Percentiles rank a stretch among this genome's conserved stretches.
Conservation (phyloP, 2,888 invertebrate genomes). For the Allygus modestus region DNA sequence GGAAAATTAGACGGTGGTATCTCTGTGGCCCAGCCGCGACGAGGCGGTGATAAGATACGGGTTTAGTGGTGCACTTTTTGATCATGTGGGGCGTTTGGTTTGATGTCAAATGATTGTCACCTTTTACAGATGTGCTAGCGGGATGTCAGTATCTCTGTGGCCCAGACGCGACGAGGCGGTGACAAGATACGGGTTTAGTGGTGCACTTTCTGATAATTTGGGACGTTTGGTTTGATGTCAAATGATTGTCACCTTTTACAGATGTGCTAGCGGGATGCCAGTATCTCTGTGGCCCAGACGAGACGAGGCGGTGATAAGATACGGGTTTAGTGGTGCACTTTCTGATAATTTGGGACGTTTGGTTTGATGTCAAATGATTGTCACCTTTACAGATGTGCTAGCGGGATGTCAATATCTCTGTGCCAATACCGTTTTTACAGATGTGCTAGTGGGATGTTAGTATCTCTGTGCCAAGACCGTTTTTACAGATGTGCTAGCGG, state of each 20-base stretch:
- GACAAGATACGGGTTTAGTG: not conserved
- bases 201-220: not conserved
- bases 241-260: too few relatives aligned
- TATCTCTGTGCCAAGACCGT: too few relatives aligned
- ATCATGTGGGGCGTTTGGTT: not conserved
- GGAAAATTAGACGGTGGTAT: constrained; percentile 8
- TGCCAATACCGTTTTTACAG: too few relatives aligned
- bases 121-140: too few relatives aligned
- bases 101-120: too few relatives aligned
- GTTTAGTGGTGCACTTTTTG: not conserved
- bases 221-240: too few relatives aligned
- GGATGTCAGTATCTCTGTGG: constrained; percentile 6
- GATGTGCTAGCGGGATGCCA: too few relatives aligned
- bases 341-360: not conserved
- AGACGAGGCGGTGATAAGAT: not conserved
- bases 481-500: too few relatives aligned
- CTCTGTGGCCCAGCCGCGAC: not conserved
- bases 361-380: too few relatives aligned
- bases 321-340: not conserved
- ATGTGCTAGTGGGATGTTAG: too few relatives aligned
- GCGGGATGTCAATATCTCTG: constrained; percentile 17
- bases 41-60: not conserved
- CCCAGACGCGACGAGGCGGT: not conserved
- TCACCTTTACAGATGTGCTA: too few relatives aligned
- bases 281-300: constrained; percentile 5